Conservation (phyloP, 2,888 invertebrate genomes). For the Patella depressa region DNA sequence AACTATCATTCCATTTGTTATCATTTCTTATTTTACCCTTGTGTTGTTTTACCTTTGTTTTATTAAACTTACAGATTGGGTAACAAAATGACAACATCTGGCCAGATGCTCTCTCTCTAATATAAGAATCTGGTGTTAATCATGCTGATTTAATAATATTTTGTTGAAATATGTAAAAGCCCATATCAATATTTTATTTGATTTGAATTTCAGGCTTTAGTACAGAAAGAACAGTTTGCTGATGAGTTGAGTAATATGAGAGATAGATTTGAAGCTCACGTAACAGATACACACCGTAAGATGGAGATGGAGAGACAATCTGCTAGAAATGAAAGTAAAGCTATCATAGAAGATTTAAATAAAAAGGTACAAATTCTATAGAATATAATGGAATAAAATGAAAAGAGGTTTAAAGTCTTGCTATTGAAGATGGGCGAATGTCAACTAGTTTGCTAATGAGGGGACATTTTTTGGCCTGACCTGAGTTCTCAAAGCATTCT, state of each 20-base stretch:
- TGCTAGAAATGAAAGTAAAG: conserved; percentile 57
- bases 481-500: no score
- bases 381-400: not conserved
- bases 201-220: conserved; percentile 53
- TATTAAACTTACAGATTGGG: no score
- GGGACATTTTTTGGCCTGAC: no score
- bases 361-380: conserved; percentile 48
- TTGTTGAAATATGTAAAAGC: no score
- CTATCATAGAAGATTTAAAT: conserved; percentile 60
- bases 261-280: conserved; percentile 61
- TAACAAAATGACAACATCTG: no score
- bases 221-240: conserved; percentile 65
- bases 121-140: no score
- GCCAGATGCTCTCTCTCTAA: no score
- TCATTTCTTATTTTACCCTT: no score
- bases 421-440: not conserved
- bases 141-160: no score
- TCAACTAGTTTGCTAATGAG: not conserved
- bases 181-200: not conserved
- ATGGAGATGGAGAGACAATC: conserved; percentile 59
- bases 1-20: no score
- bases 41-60: no score
- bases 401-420: not conserved
- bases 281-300: conserved; percentile 53
- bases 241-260: conserved; percentile 64